Percentiles rank a stretch among this genome's conserved stretches.
phyloP scores from a whole-genome alignment of 2,113 vertebrate genomes.

The Ornithorhynchus anatinus region DNA sequence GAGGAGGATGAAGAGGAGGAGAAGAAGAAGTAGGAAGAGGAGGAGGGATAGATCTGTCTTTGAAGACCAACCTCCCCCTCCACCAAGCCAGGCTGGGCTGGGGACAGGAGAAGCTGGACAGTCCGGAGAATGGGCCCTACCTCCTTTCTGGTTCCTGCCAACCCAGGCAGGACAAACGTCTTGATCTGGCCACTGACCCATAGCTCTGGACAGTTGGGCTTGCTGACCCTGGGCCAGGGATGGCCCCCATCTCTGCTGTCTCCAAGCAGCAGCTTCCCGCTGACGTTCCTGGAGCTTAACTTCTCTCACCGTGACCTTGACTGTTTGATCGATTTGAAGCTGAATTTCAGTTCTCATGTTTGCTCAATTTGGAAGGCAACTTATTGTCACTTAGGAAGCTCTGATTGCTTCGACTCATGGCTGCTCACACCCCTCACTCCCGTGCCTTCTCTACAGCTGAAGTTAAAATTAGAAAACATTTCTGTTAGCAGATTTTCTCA shows the following conservation, averaged over 20 bases:
- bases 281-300: not conserved
- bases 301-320: conserved; percentile 47
- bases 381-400: conserved; percentile 20
- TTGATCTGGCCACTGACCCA: not conserved
- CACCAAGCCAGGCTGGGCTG: not conserved
- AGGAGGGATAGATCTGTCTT: not conserved
- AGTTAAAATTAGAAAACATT: not conserved
- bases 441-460: not conserved
- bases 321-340: not conserved
- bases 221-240: conserved; percentile 29
- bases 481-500: rapidly evolving
- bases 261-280: conserved; percentile 14
- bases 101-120: too few species aligned
- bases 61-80: too few species aligned
- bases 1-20: not conserved
- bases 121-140: too few species aligned
- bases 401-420: conserved; percentile 2
- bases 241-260: conserved; percentile 1
- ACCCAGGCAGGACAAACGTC: too few species aligned
- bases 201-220: conserved; percentile 4
- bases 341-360: conserved; percentile 1
- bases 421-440: rapidly evolving
- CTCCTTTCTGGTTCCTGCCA: too few species aligned
- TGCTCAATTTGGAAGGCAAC: not conserved
- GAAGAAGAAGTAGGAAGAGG: not conserved